Evolutionary conservation across 2,888 invertebrate genomes (phyloP).

Genomic region (Aradus depressus): DNA sequence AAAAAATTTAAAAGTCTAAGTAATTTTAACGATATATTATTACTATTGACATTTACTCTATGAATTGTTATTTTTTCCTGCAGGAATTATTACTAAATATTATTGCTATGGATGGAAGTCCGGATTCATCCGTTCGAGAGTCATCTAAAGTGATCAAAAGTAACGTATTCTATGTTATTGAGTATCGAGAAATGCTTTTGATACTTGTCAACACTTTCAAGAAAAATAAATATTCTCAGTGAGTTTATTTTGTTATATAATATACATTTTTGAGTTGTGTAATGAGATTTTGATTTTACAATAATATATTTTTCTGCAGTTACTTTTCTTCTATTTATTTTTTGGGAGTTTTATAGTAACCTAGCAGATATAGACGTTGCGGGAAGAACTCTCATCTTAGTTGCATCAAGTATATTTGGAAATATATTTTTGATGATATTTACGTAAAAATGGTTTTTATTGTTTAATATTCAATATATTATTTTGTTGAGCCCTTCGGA

Average conservation of each 20-base stretch:
- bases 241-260: constrained; percentile 4
- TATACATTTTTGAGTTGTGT: not conserved
- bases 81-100: constrained; percentile 78
- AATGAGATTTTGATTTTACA: not conserved
- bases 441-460: too few relatives aligned
- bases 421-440: too few relatives aligned
- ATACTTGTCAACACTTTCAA: constrained; percentile 48
- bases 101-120: constrained; percentile 65
- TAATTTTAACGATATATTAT: too few relatives aligned
- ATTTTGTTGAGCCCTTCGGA: too few relatives aligned
- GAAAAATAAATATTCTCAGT: constrained; percentile 64
- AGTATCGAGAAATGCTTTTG: constrained; percentile 77
- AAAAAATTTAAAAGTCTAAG: not conserved
- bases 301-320: too few relatives aligned
- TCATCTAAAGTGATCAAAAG: constrained; percentile 79
- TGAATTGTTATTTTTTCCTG: constrained; percentile 32
- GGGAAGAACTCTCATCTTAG: too few relatives aligned
- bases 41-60: too few relatives aligned
- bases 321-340: not conserved
- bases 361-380: too few relatives aligned
- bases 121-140: constrained; percentile 57
- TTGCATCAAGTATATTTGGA: too few relatives aligned
- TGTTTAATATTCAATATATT: too few relatives aligned
- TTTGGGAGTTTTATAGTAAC: too few relatives aligned
- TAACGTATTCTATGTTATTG: constrained; percentile 84